Evolutionary conservation across 1,140 invertebrate species (phyloP).

Genomic region (Dendrolimus punctatus): DNA sequence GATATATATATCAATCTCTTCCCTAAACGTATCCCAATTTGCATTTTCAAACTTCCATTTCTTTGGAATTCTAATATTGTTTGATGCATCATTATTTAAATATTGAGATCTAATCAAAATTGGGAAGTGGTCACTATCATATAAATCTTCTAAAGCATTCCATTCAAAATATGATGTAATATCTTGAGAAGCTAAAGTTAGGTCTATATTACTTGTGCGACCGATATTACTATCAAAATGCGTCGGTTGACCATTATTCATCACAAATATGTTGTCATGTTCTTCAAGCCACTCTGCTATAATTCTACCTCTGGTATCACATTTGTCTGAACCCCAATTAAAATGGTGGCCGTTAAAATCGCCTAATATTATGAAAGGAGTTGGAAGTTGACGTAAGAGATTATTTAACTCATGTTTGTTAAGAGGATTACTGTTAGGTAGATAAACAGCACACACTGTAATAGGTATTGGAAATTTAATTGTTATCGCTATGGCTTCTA

Average conservation of each 20-base stretch:
- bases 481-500: constrained; percentile 29
- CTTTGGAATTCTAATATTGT: constrained; percentile 7
- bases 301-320: constrained; percentile 24
- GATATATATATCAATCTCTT: constrained; percentile 18
- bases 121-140: constrained; percentile 38
- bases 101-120: constrained; percentile 22
- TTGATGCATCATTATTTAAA: constrained; percentile 3
- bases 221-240: constrained; percentile 29
- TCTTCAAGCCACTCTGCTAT: constrained; percentile 23
- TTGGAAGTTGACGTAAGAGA: constrained; percentile 29
- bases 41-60: constrained; percentile 33
- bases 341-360: constrained; percentile 42
- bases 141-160: constrained; percentile 22
- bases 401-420: constrained; percentile 22
- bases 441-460: constrained; percentile 31
- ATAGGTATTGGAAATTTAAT: constrained; percentile 15
- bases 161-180: constrained; percentile 23
- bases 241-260: constrained; percentile 29
- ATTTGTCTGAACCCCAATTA: constrained; percentile 36
- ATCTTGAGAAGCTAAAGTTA: constrained; percentile 23
- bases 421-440: constrained; percentile 24
- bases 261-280: constrained; percentile 22
- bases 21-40: constrained; percentile 23
- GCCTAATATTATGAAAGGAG: constrained; percentile 29
- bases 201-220: constrained; percentile 25